Evolutionary conservation across 1,140 invertebrate species (phyloP).

Genomic region (Drosophila pachea): DNA sequence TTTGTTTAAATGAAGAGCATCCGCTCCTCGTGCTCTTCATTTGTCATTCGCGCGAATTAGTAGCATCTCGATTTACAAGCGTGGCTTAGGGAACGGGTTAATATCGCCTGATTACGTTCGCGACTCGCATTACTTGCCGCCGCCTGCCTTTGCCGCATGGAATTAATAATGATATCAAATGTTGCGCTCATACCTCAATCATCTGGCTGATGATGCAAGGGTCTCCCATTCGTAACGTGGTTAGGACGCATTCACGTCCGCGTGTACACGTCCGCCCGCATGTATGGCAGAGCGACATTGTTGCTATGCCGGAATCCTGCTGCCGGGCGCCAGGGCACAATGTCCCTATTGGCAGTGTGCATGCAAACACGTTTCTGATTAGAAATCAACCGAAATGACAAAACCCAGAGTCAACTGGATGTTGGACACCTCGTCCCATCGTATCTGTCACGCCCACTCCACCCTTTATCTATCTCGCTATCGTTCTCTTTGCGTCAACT

Average conservation of each 20-base stretch:
- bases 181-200: conserved; percentile 35
- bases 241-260: conserved; percentile 23
- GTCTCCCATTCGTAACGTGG: conserved; percentile 23
- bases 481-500: not conserved
- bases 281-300: conserved; percentile 29
- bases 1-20: not conserved
- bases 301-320: conserved; percentile 17
- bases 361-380: conserved; percentile 47
- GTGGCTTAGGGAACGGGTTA: not conserved
- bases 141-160: not conserved
- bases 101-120: conserved; percentile 20
- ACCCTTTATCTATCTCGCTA: not conserved
- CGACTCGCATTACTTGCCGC: conserved; percentile 11
- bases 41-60: conserved; percentile 5
- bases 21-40: not conserved
- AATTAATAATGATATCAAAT: conserved; percentile 32
- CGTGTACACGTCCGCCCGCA: conserved; percentile 8
- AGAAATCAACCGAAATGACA: conserved; percentile 44
- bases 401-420: conserved; percentile 13
- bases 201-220: conserved; percentile 27
- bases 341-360: conserved; percentile 34
- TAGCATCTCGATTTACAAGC: not conserved
- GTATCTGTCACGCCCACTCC: not conserved
- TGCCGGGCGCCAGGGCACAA: conserved; percentile 1
- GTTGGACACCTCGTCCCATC: not conserved